Evolutionary conservation across 2,888 invertebrate genomes (phyloP).

Genomic region (Pristionchus arcanus): DNA sequence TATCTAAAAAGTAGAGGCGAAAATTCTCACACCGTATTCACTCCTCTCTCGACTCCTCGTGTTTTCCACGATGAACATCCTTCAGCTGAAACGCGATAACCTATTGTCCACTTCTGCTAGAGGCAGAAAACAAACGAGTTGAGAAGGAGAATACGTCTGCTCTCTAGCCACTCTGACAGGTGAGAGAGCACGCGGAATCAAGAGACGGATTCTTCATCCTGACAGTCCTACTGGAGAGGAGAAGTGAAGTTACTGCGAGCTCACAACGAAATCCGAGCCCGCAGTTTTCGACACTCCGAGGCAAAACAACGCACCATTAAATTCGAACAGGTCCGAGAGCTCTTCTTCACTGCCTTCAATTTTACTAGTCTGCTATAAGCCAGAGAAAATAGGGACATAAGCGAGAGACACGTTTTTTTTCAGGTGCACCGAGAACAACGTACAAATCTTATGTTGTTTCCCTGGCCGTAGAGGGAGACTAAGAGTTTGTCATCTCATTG

Average conservation of each 20-base stretch:
- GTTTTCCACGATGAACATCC: not conserved
- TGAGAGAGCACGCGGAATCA: too few relatives aligned
- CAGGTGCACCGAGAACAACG: not conserved
- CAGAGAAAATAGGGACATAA: not conserved
- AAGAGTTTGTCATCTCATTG: not conserved
- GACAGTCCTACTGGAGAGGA: too few relatives aligned
- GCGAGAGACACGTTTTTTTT: not conserved
- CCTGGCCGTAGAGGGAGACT: not conserved
- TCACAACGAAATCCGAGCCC: not conserved
- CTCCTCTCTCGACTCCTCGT: not conserved
- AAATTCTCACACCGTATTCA: not conserved
- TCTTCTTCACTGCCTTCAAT: not conserved
- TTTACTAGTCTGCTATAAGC: not conserved
- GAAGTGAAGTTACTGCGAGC: not conserved
- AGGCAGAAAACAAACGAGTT: not conserved
- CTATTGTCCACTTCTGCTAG: not conserved
- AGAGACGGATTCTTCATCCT: too few relatives aligned
- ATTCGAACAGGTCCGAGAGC: not conserved
- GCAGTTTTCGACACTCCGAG: not conserved
- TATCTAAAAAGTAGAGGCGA: not conserved
- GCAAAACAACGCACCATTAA: not conserved
- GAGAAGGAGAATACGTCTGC: not conserved
- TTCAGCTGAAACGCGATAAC: not conserved
- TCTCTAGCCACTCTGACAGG: too few relatives aligned
- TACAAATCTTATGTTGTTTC: too few relatives aligned